Evolutionary conservation across 2,113 vertebrate genomes (phyloP).

Genomic region (Ciconia boyciana): DNA sequence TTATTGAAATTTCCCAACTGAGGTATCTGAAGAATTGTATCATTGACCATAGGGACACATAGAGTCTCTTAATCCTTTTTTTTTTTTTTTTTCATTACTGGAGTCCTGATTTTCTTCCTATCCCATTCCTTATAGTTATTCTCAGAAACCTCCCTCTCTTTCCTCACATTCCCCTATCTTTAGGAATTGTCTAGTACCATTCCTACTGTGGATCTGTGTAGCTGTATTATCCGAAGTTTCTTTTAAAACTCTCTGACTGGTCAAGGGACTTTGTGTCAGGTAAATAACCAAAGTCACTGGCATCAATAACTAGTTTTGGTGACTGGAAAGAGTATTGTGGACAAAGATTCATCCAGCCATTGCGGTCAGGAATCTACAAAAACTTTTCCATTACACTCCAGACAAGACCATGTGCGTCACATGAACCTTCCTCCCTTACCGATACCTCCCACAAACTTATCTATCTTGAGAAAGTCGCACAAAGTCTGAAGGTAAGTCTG

Average conservation of each 20-base stretch:
- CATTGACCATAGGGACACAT: not conserved
- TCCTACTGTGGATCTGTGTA: not conserved
- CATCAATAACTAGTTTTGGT: not conserved
- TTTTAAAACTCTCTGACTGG: not conserved
- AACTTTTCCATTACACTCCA: not conserved
- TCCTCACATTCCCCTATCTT: not conserved
- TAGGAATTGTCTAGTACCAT: not conserved
- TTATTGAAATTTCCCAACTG: not conserved
- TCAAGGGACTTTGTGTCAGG: not conserved
- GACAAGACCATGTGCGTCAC: not conserved
- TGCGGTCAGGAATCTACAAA: not conserved
- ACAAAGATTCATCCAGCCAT: not conserved
- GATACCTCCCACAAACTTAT: not conserved
- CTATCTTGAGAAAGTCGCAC: not conserved
- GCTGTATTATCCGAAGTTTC: not conserved
- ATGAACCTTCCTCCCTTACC: not conserved
- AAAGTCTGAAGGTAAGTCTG: not conserved
- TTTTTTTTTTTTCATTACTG: not conserved
- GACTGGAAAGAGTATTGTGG: not conserved
- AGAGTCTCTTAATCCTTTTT: not conserved
- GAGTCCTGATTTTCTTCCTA: not conserved
- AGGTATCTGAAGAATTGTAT: not conserved
- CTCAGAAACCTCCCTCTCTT: not conserved
- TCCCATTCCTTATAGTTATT: not conserved
- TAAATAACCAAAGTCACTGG: not conserved